phyloP scores from a whole-genome alignment of 1,140 invertebrate species.

The Leptopilina clavipes region DNA sequence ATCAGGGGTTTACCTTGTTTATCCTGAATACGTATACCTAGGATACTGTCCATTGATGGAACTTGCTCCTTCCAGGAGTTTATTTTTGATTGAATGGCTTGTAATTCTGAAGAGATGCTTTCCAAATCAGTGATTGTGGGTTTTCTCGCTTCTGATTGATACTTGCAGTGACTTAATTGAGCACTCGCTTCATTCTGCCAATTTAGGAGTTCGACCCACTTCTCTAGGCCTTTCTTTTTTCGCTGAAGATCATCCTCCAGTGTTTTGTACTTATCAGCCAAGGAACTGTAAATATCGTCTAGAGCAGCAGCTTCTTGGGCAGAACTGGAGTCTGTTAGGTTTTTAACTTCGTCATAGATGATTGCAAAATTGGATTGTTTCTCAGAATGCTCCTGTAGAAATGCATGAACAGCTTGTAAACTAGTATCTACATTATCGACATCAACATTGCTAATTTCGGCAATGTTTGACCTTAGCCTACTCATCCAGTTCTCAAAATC shows the following conservation, averaged over 20 bases:
- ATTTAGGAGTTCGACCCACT: constrained; percentile 87
- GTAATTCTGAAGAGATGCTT: constrained; percentile 81
- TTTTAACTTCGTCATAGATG: constrained; percentile 89
- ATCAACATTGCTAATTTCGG: constrained; percentile 86
- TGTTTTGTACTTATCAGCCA: constrained; percentile 85
- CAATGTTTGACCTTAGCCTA: constrained; percentile 82
- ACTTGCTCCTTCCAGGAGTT: constrained; percentile 82
- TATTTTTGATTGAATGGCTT: constrained; percentile 79
- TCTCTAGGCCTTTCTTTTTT: constrained; percentile 85
- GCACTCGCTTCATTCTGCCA: constrained; percentile 89
- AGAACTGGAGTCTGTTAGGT: constrained; percentile 80
- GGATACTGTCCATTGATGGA: constrained; percentile 80
- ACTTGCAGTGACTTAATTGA: constrained; percentile 86
- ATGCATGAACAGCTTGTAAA: constrained; percentile 85
- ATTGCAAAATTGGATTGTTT: constrained; percentile 83
- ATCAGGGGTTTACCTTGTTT: constrained; percentile 81
- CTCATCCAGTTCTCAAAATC: constrained; percentile 91
- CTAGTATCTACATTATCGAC: constrained; percentile 86
- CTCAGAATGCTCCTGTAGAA: constrained; percentile 87
- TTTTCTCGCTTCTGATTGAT: constrained; percentile 85
- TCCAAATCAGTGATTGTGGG: constrained; percentile 80
- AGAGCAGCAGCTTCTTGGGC: constrained; percentile 83
- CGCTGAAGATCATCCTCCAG: constrained; percentile 84
- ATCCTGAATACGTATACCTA: constrained; percentile 81
- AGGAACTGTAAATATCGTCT: constrained; percentile 82